Conservation (phyloP, 1,140 invertebrate species). For the Galendromus occidentalis region DNA sequence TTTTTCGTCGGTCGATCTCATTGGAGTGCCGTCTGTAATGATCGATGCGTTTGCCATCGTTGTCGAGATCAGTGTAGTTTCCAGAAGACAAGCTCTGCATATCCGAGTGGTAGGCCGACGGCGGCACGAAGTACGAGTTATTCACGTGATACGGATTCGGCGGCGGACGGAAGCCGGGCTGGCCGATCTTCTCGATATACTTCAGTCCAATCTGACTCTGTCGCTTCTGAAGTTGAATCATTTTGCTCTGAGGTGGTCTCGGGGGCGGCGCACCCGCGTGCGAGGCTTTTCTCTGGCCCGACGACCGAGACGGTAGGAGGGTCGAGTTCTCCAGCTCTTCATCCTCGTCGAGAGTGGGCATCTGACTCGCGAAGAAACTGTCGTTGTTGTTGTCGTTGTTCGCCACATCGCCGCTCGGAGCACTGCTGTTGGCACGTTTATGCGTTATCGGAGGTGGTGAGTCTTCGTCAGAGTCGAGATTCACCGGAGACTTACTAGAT, state of each 20-base stretch:
- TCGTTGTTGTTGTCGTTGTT: too few relatives aligned
- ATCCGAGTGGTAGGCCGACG: constrained; percentile 74
- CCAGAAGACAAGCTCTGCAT: constrained; percentile 62
- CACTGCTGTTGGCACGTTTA: too few relatives aligned
- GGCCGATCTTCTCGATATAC: constrained; percentile 26
- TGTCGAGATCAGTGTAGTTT: constrained; percentile 46
- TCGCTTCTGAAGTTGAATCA: background rate
- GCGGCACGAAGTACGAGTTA: constrained; percentile 67
- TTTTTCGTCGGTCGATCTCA: too few relatives aligned
- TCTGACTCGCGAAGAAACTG: background rate
- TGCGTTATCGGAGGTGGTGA: too few relatives aligned
- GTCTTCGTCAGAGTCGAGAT: too few relatives aligned
- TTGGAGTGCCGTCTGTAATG: too few relatives aligned
- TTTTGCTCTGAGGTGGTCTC: background rate
- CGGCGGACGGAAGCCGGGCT: constrained; percentile 22
- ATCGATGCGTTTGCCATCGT: background rate
- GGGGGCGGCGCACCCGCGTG: background rate
- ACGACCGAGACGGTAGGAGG: background rate
- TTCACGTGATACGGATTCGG: constrained; percentile 36
- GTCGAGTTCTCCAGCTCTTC: background rate
- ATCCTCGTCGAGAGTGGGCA: background rate
- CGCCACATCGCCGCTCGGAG: too few relatives aligned
- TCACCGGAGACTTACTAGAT: too few relatives aligned
- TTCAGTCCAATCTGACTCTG: background rate
- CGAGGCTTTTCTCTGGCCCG: background rate